Base-by-base conservation (phyloP, 2,797 vertebrate species). In the Anguilla obscura region DNA sequence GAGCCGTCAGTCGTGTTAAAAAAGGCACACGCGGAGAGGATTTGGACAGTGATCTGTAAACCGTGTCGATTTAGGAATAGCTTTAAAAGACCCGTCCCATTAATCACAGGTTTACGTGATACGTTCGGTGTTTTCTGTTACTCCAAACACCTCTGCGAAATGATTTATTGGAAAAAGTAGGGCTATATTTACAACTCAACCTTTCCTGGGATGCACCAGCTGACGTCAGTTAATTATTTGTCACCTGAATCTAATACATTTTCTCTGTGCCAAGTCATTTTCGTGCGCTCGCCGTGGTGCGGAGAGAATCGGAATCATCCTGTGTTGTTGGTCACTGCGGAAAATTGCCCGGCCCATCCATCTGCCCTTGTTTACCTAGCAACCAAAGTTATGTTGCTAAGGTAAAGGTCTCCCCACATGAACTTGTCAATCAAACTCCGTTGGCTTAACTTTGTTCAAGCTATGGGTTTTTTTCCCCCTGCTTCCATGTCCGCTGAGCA, bases 211-310 rank as follows among this genome's bases (percentile, higher is more conserved):
- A 94, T 93, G 92, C 90, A 87, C 93, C 93, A 96, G 95, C 95
- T 96, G 95, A 96, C 95, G 94, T 96, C 96, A 95, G 94, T 95
- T 96, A 96, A 97, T 97, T 97, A 97, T 97, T 97, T 96, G 95
- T 94, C 95, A 96, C 94, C 92, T 91, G 93, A 97, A 96, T 96
- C 95, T 97, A 97, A 98, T 96, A 96, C 94, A 93, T 96, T 95
- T 95, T 0, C 92, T 88, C 84, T 0, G 60, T 96, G 97, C 96
- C 96, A 97, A 95, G 94, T 94, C 90, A 94, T 96, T 95, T 94
- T 92, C 93, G 89, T 88, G 92, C 94, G 93, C 94, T 94, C 92
- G 90, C 87, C 83, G 89, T 92, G 89, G 92, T 93, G 92, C 93
- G 92, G 93, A 90, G 93, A 88, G 91, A 94, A 94, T 94, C 92